phyloP scores from a whole-genome alignment of 2,113 vertebrate species.

The Eudyptes chrysolophus region DNA sequence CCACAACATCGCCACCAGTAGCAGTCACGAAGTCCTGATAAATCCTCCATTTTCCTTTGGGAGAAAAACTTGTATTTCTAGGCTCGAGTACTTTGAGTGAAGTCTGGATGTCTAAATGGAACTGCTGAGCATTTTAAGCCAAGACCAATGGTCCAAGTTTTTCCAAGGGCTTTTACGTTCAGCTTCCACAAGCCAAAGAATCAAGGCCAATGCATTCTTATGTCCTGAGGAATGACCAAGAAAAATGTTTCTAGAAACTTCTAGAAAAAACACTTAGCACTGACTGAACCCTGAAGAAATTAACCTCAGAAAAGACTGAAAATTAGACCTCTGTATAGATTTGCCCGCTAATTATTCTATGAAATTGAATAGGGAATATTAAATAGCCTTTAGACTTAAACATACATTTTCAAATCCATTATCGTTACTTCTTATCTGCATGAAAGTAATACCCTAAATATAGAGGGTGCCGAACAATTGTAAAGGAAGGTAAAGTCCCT shows the following conservation, averaged over 20 bases:
- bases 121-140: background rate
- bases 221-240: background rate
- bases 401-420: conserved; percentile 32
- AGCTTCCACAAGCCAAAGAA: background rate
- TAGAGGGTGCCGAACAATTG: background rate
- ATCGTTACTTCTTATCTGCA: background rate
- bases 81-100: background rate
- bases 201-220: background rate
- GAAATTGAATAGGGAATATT: conserved; percentile 18
- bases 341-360: conserved; percentile 10
- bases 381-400: conserved; percentile 35
- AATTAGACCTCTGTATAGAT: conserved; percentile 21
- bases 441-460: background rate
- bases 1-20: background rate
- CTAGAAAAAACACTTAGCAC: background rate
- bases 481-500: background rate
- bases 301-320: conserved; percentile 4
- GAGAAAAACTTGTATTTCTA: background rate
- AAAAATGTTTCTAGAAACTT: conserved; percentile 31
- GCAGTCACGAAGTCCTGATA: conserved; percentile 2
- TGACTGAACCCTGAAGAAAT: conserved; percentile 16
- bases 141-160: background rate
- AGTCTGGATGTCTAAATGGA: background rate
- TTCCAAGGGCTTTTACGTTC: background rate
- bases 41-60: background rate